Conservation (phyloP, 1,140 invertebrate species). For the Papilio machaon region DNA sequence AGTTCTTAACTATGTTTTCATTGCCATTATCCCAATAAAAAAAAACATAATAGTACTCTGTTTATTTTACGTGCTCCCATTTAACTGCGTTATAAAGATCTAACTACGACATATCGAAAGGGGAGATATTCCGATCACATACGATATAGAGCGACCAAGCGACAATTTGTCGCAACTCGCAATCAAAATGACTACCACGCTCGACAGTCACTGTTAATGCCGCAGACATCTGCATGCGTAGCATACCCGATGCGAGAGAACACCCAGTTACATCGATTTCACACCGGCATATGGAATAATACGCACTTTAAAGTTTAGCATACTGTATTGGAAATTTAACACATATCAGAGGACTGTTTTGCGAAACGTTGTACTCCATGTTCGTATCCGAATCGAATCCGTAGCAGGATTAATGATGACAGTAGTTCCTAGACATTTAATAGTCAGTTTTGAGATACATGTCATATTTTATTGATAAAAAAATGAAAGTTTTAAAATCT, state of each 20-base stretch:
- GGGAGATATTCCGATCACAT: constrained; percentile 64
- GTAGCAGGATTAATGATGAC: too few species aligned
- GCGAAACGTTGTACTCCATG: too few species aligned
- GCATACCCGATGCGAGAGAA: constrained; percentile 48
- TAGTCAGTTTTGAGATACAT: too few species aligned
- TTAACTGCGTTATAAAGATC: not conserved
- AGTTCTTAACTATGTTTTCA: too few species aligned
- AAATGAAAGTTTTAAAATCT: too few species aligned
- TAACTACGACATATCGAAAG: constrained; percentile 20
- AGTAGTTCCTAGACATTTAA: too few species aligned
- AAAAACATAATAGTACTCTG: too few species aligned
- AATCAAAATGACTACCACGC: constrained; percentile 75
- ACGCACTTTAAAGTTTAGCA: constrained; percentile 37
- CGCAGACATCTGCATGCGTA: constrained; percentile 66
- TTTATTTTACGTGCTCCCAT: too few species aligned
- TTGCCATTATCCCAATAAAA: too few species aligned
- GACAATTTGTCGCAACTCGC: constrained; percentile 67
- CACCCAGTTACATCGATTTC: constrained; percentile 64
- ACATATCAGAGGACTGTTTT: not conserved
- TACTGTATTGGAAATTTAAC: not conserved
- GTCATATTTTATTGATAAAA: too few species aligned
- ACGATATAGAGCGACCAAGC: constrained; percentile 72
- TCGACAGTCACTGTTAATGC: constrained; percentile 71
- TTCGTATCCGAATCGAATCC: too few species aligned
- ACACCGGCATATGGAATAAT: constrained; percentile 41